phyloP scores from a whole-genome alignment of 2,888 invertebrate species.

The Dasysyrphus tricinctus region DNA sequence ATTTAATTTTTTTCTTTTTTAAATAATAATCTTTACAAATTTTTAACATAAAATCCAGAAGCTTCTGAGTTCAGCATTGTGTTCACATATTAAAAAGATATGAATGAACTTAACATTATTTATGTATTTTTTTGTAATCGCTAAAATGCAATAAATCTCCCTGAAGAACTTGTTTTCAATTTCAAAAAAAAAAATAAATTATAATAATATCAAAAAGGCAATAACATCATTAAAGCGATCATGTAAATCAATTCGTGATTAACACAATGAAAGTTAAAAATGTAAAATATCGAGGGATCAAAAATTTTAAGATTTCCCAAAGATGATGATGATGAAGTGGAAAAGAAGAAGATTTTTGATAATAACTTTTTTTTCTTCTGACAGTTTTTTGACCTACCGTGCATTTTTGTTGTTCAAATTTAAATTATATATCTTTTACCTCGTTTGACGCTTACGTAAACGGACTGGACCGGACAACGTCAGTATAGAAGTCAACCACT shows the following conservation, averaged over 20 bases:
- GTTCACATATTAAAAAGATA: background rate
- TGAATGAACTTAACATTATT: slow-evolving; percentile 32
- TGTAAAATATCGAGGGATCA: slow-evolving; percentile 10
- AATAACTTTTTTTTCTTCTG: slow-evolving; percentile 52
- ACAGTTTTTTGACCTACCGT: slow-evolving; percentile 57
- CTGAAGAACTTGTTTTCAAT: slow-evolving; percentile 43
- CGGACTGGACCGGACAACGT: slow-evolving; percentile 3
- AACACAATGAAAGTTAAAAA: slow-evolving; percentile 26
- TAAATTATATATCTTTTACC: slow-evolving; percentile 61
- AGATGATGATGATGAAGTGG: background rate
- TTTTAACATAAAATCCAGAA: slow-evolving; percentile 17
- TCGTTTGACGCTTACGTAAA: slow-evolving; percentile 49
- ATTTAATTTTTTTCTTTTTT: slow-evolving; percentile 23
- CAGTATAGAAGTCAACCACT: slow-evolving; percentile 49
- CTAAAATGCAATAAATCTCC: slow-evolving; percentile 47
- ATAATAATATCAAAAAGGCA: slow-evolving; percentile 45
- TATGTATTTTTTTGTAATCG: slow-evolving; percentile 29
- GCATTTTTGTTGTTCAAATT: slow-evolving; percentile 28
- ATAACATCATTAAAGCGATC: slow-evolving; percentile 65
- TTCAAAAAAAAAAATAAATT: slow-evolving; percentile 32
- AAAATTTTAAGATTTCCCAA: background rate
- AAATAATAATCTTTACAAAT: background rate
- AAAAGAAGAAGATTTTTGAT: background rate
- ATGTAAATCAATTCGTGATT: slow-evolving; percentile 64
- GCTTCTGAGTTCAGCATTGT: slow-evolving; percentile 39